A percentile compares a stretch with the other conserved stretches of the same genome.
These are phyloP conservation scores for Cyphomyrus plagiostoma DNA, from an alignment of 2,113 vertebrate species.

Conservation along the genomic window DNA sequence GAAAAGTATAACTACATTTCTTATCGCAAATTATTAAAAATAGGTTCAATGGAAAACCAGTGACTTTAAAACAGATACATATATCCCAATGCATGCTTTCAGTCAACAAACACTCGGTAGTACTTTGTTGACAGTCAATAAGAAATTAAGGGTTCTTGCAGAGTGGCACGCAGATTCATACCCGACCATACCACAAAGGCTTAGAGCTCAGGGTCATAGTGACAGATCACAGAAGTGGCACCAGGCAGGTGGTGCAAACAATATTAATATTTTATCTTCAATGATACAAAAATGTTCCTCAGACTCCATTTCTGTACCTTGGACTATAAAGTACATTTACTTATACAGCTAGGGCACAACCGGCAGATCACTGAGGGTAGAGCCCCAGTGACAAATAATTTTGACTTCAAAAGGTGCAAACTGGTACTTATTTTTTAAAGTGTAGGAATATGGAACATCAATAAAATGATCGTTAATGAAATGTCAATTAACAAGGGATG, in stretches of 20 bases:
- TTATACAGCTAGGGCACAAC: neutral
- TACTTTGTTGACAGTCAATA: neutral
- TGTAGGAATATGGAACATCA: neutral
- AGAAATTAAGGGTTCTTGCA: neutral
- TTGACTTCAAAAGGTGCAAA: neutral
- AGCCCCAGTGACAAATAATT: neutral
- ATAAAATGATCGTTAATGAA: neutral
- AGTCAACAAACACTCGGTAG: slow-evolving; percentile 6
- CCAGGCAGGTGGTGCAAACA: neutral
- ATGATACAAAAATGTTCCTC: neutral
- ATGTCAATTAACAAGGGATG: neutral
- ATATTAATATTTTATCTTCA: neutral
- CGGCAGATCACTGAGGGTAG: neutral
- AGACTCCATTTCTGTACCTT: neutral
- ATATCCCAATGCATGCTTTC: neutral
- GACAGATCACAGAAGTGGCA: neutral
- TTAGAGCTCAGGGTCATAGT: neutral
- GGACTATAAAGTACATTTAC: neutral
- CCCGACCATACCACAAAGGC: neutral
- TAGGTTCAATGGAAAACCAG: neutral
- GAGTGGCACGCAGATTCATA: neutral
- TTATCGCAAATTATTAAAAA: neutral
- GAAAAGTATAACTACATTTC: neutral
- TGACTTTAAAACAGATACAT: neutral
- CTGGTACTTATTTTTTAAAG: neutral